phyloP scores from a whole-genome alignment of 2,113 vertebrate species.

The Pontoporia blainvillei region DNA sequence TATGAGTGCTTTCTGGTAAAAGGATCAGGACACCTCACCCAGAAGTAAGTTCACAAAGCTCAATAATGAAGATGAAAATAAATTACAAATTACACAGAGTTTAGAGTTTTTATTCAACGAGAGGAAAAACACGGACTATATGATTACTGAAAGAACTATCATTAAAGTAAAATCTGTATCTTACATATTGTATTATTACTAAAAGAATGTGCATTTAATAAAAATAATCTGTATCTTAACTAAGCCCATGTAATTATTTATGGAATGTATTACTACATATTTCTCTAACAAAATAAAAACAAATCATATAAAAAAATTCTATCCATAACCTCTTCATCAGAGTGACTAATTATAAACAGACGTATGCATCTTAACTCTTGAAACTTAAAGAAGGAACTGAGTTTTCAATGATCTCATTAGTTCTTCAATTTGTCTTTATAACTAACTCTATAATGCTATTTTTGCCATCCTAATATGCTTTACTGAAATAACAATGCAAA shows the following conservation, averaged over 20 bases:
- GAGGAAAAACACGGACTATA: not conserved
- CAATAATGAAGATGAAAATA: conserved; percentile 5
- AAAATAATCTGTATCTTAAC: not conserved
- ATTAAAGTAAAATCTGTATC: not conserved
- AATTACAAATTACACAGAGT: conserved; percentile 29
- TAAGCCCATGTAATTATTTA: not conserved
- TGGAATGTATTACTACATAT: not conserved
- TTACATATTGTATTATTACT: not conserved
- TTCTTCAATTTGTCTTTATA: not conserved
- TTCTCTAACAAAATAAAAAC: conserved; percentile 2
- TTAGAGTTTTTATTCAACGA: not conserved
- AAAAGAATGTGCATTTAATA: not conserved
- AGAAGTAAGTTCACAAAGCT: conserved; percentile 45
- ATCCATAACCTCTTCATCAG: not conserved
- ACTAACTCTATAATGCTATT: not conserved
- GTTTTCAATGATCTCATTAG: conserved; percentile 19
- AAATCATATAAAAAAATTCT: not conserved
- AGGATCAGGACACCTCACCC: conserved; percentile 58
- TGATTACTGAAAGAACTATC: not conserved
- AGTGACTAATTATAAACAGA: not conserved
- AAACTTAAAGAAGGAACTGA: conserved; percentile 13
- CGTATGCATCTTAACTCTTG: not conserved
- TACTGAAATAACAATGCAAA: conserved; percentile 25
- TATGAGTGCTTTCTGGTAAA: conserved; percentile 72
- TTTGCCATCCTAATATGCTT: not conserved